Evolutionary conservation across 1,140 invertebrate genomes (phyloP).

Genomic region (Halesus radiatus): DNA sequence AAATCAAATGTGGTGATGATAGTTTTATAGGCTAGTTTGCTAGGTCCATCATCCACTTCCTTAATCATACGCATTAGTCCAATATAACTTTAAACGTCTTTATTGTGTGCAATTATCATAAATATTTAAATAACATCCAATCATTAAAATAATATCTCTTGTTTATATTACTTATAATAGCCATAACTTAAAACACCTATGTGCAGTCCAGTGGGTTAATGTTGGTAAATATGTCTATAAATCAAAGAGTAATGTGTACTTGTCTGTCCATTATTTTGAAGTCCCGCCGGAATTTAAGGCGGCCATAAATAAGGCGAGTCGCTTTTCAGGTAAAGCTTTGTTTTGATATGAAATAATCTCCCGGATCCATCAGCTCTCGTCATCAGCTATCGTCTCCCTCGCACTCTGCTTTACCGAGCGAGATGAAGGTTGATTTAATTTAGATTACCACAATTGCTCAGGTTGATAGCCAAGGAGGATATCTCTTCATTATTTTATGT

Average conservation of each 20-base stretch:
- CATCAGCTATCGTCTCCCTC: neutral
- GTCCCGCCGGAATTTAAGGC: constrained; percentile 8
- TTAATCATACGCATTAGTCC: no score
- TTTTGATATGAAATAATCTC: constrained; percentile 21
- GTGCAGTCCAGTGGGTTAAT: neutral
- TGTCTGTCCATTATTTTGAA: constrained; percentile 17
- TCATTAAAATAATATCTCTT: constrained; percentile 25
- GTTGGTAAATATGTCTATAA: constrained; percentile 17
- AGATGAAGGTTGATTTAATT: neutral
- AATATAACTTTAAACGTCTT: constrained; percentile 17
- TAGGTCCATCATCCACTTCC: no score
- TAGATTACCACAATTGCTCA: neutral
- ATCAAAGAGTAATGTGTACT: constrained; percentile 2
- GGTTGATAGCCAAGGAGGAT: neutral
- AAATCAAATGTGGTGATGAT: no score
- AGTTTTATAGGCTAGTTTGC: no score
- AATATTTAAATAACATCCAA: constrained; percentile 7
- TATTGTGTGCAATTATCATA: constrained; percentile 17
- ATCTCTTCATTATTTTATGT: neutral
- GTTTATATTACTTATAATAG: neutral
- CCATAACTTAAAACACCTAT: constrained; percentile 14
- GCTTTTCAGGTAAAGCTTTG: constrained; percentile 7
- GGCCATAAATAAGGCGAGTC: neutral
- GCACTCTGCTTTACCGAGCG: neutral
- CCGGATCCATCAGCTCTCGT: neutral